Evolutionary conservation across 1,140 invertebrate species (phyloP).

Genomic region (Drosophila malerkotliana): DNA sequence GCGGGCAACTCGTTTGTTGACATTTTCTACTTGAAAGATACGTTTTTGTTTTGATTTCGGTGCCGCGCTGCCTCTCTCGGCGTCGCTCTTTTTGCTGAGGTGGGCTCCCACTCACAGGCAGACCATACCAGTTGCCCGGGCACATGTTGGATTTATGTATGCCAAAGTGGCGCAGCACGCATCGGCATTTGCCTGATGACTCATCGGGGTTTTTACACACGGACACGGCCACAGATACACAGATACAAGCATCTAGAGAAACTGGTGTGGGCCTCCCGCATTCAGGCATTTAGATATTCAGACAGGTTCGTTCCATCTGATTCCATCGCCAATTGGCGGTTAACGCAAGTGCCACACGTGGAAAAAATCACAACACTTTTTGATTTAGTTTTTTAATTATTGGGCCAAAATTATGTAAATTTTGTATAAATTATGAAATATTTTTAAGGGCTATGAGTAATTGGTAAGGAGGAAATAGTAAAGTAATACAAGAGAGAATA

Average conservation of each 20-base stretch:
- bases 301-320: slow-evolving; percentile 44
- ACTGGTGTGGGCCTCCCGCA: slow-evolving; percentile 45
- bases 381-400: not conserved
- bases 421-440: too few relatives aligned
- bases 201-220: slow-evolving; percentile 83
- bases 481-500: too few relatives aligned
- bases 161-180: slow-evolving; percentile 45
- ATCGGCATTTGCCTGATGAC: slow-evolving; percentile 65
- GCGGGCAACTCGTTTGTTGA: slow-evolving; percentile 80
- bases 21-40: slow-evolving; percentile 65
- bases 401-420: not conserved
- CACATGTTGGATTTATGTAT: slow-evolving; percentile 61
- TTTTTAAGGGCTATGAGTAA: too few relatives aligned
- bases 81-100: slow-evolving; percentile 1
- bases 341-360: slow-evolving; percentile 24
- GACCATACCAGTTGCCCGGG: slow-evolving; percentile 19
- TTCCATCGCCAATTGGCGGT: slow-evolving; percentile 44
- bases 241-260: slow-evolving; percentile 1
- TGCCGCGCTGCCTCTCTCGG: slow-evolving; percentile 14
- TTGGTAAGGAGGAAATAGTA: too few relatives aligned
- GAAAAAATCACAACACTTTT: not conserved
- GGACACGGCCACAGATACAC: slow-evolving; percentile 32
- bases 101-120: slow-evolving; percentile 21
- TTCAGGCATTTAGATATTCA: slow-evolving; percentile 38
- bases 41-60: slow-evolving; percentile 73